Conservation (phyloP, 1,140 invertebrate species). For the Bombus waltoni region DNA sequence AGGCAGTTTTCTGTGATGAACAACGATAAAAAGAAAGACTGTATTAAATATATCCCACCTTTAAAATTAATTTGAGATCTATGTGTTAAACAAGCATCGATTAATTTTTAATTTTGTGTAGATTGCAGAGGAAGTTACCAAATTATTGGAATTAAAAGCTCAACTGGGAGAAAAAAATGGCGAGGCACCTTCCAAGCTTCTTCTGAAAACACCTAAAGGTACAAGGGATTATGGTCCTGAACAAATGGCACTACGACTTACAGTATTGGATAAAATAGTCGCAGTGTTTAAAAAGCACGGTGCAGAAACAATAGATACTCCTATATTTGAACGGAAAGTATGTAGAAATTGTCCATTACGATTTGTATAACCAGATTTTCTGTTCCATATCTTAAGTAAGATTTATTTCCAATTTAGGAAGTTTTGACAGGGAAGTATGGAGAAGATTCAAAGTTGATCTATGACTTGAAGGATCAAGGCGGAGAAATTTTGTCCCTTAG, state of each 20-base stretch:
- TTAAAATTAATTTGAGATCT: background rate
- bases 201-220: slow-evolving; percentile 96
- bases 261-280: slow-evolving; percentile 95
- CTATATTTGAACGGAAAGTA: slow-evolving; percentile 99
- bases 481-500: slow-evolving; percentile 96
- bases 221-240: slow-evolving; percentile 97
- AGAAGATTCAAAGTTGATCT: slow-evolving; percentile 99
- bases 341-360: slow-evolving; percentile 25
- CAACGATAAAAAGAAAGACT: background rate
- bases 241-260: slow-evolving; percentile 96
- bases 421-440: slow-evolving; percentile 99
- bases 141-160: slow-evolving; percentile 91
- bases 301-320: slow-evolving; percentile 99
- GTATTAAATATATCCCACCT: background rate
- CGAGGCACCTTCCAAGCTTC: slow-evolving; percentile 87
- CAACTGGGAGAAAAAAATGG: slow-evolving; percentile 85
- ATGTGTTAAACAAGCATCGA: background rate
- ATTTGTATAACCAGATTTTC: background rate
- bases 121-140: slow-evolving; percentile 92
- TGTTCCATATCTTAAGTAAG: background rate
- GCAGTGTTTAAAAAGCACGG: slow-evolving; percentile 97
- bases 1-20: background rate
- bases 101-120: slow-evolving; percentile 69
- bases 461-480: slow-evolving; percentile 99
- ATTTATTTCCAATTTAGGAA: slow-evolving; percentile 86